phyloP scores from a whole-genome alignment of 1,140 invertebrate species.

The Orius insidiosus region DNA sequence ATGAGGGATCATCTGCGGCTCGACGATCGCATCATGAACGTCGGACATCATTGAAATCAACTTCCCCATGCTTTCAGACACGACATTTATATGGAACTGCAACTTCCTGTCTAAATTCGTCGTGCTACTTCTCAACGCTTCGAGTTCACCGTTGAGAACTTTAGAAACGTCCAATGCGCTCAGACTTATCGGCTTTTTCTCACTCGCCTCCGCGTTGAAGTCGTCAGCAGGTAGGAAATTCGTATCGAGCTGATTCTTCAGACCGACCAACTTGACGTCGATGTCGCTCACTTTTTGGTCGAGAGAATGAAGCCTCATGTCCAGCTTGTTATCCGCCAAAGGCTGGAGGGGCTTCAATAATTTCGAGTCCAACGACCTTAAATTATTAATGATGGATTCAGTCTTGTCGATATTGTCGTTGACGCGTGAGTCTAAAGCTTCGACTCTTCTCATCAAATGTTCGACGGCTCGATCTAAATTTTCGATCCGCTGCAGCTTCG shows the following conservation, averaged over 20 bases:
- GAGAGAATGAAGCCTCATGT: slow-evolving; percentile 43
- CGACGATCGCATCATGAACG: slow-evolving; percentile 60
- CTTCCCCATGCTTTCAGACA: slow-evolving; percentile 59
- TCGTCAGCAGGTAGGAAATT: slow-evolving; percentile 62
- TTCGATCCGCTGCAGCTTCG: slow-evolving; percentile 68
- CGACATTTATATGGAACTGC: slow-evolving; percentile 66
- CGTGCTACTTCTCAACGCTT: slow-evolving; percentile 52
- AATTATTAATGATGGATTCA: slow-evolving; percentile 55
- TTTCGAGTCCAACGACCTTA: slow-evolving; percentile 51
- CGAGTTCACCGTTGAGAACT: slow-evolving; percentile 55
- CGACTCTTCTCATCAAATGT: slow-evolving; percentile 63
- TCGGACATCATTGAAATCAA: slow-evolving; percentile 58
- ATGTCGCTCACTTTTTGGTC: slow-evolving; percentile 68
- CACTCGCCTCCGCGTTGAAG: slow-evolving; percentile 66
- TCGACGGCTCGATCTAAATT: slow-evolving; percentile 72
- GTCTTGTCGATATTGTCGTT: slow-evolving; percentile 71
- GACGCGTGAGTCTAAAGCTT: slow-evolving; percentile 57
- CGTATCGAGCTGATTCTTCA: slow-evolving; percentile 65
- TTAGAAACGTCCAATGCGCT: slow-evolving; percentile 62
- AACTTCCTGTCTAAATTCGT: slow-evolving; percentile 61
- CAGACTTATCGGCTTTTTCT: slow-evolving; percentile 57
- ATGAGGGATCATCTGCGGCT: slow-evolving; percentile 24
- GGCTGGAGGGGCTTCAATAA: slow-evolving; percentile 36
- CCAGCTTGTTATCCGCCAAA: slow-evolving; percentile 29
- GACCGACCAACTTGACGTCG: slow-evolving; percentile 52